Conservation (phyloP, 2,888 invertebrate species). For the Saturnia japonica region DNA sequence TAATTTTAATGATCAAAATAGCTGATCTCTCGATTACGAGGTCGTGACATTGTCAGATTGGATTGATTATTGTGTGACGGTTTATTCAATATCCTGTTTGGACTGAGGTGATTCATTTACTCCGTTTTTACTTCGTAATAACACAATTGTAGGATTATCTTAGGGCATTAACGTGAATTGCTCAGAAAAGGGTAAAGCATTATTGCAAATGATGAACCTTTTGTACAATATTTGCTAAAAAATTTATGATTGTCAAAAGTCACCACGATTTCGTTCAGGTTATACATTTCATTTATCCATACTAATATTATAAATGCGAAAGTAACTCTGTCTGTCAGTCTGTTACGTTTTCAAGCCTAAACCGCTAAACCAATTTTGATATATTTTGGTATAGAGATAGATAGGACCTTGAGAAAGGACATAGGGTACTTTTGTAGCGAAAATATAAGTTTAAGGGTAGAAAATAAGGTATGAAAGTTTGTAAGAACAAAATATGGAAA, state of each 20-base stretch:
- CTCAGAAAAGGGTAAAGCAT: background rate
- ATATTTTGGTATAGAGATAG: too few relatives aligned
- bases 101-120: background rate
- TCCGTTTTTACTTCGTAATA: background rate
- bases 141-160: background rate
- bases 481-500: too few relatives aligned
- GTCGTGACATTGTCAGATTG: conserved; percentile 34
- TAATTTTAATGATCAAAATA: conserved; percentile 25
- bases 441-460: too few relatives aligned
- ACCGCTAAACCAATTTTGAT: too few relatives aligned
- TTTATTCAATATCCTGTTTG: conserved; percentile 2
- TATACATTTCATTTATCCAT: too few relatives aligned
- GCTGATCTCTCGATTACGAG: conserved; percentile 43
- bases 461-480: too few relatives aligned
- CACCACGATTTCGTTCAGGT: background rate
- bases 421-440: too few relatives aligned
- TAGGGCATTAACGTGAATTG: background rate
- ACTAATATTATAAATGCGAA: too few relatives aligned
- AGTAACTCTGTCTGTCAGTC: too few relatives aligned
- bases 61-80: conserved; percentile 7
- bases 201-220: background rate
- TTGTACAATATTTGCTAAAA: background rate
- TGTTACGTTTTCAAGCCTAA: too few relatives aligned
- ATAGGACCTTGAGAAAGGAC: too few relatives aligned
- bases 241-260: background rate